Conservation (phyloP, 35 echinoderm and acorn worm species). For the Stichopus chloronotus region DNA sequence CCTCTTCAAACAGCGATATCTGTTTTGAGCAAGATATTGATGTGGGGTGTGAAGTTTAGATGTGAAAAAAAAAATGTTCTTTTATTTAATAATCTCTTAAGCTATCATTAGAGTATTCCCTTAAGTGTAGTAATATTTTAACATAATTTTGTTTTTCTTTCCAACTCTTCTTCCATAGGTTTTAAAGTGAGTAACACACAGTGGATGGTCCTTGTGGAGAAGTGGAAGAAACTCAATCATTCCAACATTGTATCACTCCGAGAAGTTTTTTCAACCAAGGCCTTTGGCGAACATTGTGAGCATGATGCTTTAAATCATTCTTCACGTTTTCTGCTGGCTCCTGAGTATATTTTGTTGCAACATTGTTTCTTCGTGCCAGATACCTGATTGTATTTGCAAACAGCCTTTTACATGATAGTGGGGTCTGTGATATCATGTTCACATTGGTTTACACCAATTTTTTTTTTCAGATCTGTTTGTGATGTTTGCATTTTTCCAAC, state of each 20-base stretch:
- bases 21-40: too few relatives aligned
- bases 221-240: slow-evolving; percentile 99
- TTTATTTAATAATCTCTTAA: too few relatives aligned
- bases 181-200: slow-evolving; percentile 89
- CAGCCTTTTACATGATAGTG: background rate
- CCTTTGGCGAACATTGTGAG: slow-evolving; percentile 99
- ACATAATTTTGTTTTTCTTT: background rate
- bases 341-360: background rate
- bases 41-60: too few relatives aligned
- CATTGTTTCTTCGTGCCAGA: background rate
- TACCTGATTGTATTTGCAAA: background rate
- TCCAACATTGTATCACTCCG: slow-evolving; percentile 97
- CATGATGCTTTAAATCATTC: background rate
- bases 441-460: too few relatives aligned
- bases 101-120: too few relatives aligned
- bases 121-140: background rate
- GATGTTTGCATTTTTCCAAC: too few relatives aligned
- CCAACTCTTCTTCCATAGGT: slow-evolving; percentile 50
- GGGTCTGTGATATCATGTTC: too few relatives aligned
- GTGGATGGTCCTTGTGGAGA: slow-evolving; percentile 98
- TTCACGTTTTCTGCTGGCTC: background rate
- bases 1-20: too few relatives aligned
- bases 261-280: slow-evolving; percentile 98
- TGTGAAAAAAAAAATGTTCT: too few relatives aligned
- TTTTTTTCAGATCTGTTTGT: too few relatives aligned